Percentiles rank a stretch among this genome's conserved stretches.
phyloP scores from a whole-genome alignment of 2,113 vertebrate genomes.

The Pyxicephalus adspersus region DNA sequence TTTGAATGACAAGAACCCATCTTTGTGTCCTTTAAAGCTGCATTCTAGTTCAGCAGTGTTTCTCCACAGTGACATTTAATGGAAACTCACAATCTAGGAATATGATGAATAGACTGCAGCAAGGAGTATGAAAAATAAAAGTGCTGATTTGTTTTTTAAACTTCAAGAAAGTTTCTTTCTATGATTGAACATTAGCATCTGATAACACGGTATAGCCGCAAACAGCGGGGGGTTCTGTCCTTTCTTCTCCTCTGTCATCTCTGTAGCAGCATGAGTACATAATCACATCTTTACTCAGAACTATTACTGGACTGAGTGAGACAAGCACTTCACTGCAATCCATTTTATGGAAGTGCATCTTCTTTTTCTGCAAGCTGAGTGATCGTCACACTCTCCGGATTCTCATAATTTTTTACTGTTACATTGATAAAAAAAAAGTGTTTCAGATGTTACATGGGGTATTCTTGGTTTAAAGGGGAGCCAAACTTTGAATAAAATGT shows the following conservation, averaged over 20 bases:
- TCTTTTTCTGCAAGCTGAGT: background rate
- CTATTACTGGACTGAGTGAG: background rate
- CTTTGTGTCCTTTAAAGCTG: slow-evolving; percentile 30
- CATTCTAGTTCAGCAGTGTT: background rate
- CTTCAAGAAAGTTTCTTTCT: slow-evolving; percentile 13
- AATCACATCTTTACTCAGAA: slow-evolving; percentile 40
- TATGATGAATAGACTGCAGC: background rate
- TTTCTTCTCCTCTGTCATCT: background rate
- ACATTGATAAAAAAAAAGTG: too few species aligned
- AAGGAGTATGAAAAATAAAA: background rate
- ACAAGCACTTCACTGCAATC: slow-evolving; percentile 2
- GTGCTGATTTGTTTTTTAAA: slow-evolving; percentile 30
- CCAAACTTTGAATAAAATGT: too few species aligned
- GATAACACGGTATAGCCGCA: background rate
- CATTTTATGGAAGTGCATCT: slow-evolving; percentile 4
- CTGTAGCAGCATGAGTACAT: slow-evolving; percentile 10
- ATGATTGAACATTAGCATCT: background rate
- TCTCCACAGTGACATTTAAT: slow-evolving; percentile 35
- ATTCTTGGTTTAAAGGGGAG: too few species aligned
- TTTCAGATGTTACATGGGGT: too few species aligned
- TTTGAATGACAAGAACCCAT: slow-evolving; percentile 41
- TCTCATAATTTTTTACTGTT: too few species aligned
- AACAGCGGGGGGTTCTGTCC: slow-evolving; percentile 13
- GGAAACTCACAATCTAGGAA: slow-evolving; percentile 10
- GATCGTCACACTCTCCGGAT: too few species aligned